Evolutionary conservation across 2,888 invertebrate genomes (phyloP), one percentile per base, ranked within the genome.

Genomic region (Rosalia funebris): DNA sequence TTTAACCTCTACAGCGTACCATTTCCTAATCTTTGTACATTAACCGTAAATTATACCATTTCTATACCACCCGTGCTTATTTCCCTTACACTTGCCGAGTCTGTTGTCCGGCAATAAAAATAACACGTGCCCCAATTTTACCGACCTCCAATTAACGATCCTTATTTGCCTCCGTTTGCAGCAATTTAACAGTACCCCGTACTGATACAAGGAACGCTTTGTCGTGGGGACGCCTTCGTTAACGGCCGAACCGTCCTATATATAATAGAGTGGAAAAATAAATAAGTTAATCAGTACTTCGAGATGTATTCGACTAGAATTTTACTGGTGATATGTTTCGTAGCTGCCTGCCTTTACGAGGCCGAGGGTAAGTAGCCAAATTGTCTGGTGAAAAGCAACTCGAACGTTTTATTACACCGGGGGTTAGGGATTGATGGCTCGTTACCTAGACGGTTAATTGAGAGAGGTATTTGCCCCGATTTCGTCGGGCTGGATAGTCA

Each of bases 81-180:
- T 16, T 19, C 19, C 36, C 19, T 1, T 14, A 37, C 36, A 36
- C 36, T 36, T 48, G 48, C 15, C 10, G 36, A 48, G 19, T 36
- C 17, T 20, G 14, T 12, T 12, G 12, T 12, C 20, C 34, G 37
- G 11, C 36, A 36, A 48, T 31, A 36, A 31, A 48, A 46, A 15
- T 36, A 48, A 48, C 47, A 48, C 36, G 36, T 16, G 48, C 19
- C 36, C 17, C 34, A 17, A 19, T 37, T 48, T 36, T 19, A 48
- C 17, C 31, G 31, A 16, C 15, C 2, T 14, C 15, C 32, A 37
- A 16, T 34, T 46, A 46, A 46, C 34, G 15, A 11, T 2, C 34
- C 10, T 34, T 46, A 46, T 15, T 16, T 12, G n/a, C 15, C 32
- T 31, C 32, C 14, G 15, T 46, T n/a, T n/a, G n/a, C n/a, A n/a